Percentiles rank a stretch among this genome's conserved stretches.
Evolutionary conservation across 1,140 invertebrate genomes (phyloP).

Genomic region (Meloidogyne hapla): DNA sequence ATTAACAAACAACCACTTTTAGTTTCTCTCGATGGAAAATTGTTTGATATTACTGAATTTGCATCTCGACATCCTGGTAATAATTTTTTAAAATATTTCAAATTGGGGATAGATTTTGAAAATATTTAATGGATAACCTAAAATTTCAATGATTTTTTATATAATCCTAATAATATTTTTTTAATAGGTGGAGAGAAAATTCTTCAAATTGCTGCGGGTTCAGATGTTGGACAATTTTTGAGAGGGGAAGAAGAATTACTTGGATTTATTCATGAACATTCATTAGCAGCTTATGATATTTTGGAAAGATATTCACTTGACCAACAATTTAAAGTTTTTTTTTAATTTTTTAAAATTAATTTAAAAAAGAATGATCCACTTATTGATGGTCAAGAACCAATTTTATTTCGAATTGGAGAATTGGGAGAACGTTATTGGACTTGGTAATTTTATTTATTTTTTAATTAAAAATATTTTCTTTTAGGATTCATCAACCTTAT

Average conservation of each 20-base stretch:
- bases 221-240: conserved; percentile 63
- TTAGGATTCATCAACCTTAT: conserved; percentile 65
- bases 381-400: conserved; percentile 65
- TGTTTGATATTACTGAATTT: conserved; percentile 66
- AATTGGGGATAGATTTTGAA: too few relatives aligned
- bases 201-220: conserved; percentile 59
- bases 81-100: not conserved
- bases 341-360: not conserved
- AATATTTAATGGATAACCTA: too few relatives aligned
- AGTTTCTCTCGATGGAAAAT: conserved; percentile 58
- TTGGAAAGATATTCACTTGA: conserved; percentile 65
- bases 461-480: not conserved
- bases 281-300: conserved; percentile 64
- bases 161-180: not conserved
- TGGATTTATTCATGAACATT: conserved; percentile 64
- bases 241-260: conserved; percentile 50
- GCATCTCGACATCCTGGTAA: conserved; percentile 63
- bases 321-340: conserved; percentile 49
- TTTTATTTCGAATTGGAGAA: conserved; percentile 64
- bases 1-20: conserved; percentile 43
- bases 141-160: too few relatives aligned
- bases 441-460: conserved; percentile 52
- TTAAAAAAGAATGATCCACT: conserved; percentile 59
- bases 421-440: conserved; percentile 66
- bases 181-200: conserved; percentile 58